phyloP scores from a whole-genome alignment of 2,888 invertebrate species.

The Drosophila siamana region DNA sequence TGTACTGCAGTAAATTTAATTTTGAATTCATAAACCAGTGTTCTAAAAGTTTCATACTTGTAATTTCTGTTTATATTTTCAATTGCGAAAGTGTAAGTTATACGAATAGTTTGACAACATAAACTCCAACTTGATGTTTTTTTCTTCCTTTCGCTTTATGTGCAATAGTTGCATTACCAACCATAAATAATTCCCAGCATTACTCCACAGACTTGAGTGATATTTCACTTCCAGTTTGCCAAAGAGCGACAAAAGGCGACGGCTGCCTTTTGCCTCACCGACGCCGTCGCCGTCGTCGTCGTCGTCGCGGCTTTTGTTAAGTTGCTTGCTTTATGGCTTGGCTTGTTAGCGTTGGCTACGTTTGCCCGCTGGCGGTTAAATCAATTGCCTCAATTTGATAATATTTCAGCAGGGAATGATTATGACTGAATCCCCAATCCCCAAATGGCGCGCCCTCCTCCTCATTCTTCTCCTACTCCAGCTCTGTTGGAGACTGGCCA shows the following conservation, averaged over 20 bases:
- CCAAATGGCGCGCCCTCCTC: constrained; percentile 6
- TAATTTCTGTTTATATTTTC: not conserved
- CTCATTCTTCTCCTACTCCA: not conserved
- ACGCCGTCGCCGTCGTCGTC: too few species aligned
- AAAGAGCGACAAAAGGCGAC: not conserved
- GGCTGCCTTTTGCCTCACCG: too few species aligned
- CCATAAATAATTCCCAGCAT: not conserved
- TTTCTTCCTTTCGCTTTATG: not conserved
- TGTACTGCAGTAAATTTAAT: too few species aligned
- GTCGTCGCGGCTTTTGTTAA: constrained; percentile 12
- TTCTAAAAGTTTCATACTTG: too few species aligned
- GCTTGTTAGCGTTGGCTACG: constrained; percentile 10
- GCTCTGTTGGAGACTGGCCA: not conserved
- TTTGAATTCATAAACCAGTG: too few species aligned
- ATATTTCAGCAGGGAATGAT: constrained; percentile 83
- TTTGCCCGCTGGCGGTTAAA: constrained; percentile 67
- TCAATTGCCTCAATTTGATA: constrained; percentile 83
- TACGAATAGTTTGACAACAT: not conserved
- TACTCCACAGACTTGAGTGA: not conserved
- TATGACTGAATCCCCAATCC: constrained; percentile 57
- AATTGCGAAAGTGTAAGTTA: not conserved
- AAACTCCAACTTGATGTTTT: not conserved
- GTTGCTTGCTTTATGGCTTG: constrained; percentile 17
- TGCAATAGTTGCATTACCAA: not conserved
- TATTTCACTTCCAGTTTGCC: not conserved